Evolutionary conservation across 2,113 vertebrate genomes (phyloP), one percentile per base, ranked within the genome.

Genomic region (Jacana jacana): DNA sequence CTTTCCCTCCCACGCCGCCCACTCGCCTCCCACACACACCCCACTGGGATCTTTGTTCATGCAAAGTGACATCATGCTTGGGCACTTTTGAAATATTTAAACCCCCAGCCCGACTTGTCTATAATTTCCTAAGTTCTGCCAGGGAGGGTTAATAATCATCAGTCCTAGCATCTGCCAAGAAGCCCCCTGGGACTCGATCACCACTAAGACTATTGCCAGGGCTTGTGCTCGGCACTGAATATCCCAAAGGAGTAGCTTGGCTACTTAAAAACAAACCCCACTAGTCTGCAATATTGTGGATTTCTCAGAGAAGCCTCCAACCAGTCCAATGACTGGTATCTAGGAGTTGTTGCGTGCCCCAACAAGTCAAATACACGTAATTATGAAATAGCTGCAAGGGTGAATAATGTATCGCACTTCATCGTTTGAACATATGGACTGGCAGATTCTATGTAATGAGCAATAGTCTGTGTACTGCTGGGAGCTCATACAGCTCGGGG

Each of bases 391-490:
- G 81, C 69, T 84, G 61, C 68, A 82, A 82, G 60, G 57, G 95
- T 91, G 91, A 95, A 92, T 95, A 88, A 91, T 63, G 31, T 39
- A 89, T 89, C 77, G 76, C 88, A 81, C 61, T 46, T 79, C 28
- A 5, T 31, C 27, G 13, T 57, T 66, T 79, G 88, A 96, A 79
- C 78, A 93, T 80, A 96, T 13, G 65, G 73, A 81, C 73, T 76
- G 3, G 0, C 66, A 87, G 83, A 91, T 79, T 84, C 83, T 72
- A 37, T 24, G 46, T 89, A 92, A 84, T 64, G 44, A 95, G 88
- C 60, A 81, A 86, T 61, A 95, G 71, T 24, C 44, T 91, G 55
- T 27, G 69, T 33, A 37, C 48, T 60, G 61, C 77, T 79, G 60
- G 57, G 55, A 81, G 48, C 51, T 84, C 80, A 31, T 39, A 17